A percentile compares a stretch with the other conserved stretches of the same genome.
These are phyloP conservation scores for Noctua pronuba DNA, from an alignment of 2,888 invertebrate species.

Conservation along the genomic window DNA sequence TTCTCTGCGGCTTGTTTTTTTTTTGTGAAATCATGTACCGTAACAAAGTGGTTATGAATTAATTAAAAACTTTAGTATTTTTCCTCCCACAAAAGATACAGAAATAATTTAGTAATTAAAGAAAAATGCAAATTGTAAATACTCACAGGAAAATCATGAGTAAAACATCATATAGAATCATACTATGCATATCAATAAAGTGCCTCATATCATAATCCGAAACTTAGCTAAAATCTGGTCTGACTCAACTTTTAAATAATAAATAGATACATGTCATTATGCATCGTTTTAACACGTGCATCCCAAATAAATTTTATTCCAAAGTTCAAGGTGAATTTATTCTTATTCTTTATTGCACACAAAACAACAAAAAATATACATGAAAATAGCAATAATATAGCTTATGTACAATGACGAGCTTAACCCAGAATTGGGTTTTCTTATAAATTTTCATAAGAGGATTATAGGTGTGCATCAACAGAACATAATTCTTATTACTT, in stretches of 20 bases:
- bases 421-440: no score
- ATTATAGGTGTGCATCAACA: no score
- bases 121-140: background rate
- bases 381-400: no score
- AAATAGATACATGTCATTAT: background rate
- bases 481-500: no score
- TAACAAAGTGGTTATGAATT: conserved; percentile 5
- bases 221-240: background rate
- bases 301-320: background rate
- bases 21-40: background rate
- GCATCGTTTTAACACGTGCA: background rate
- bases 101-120: background rate
- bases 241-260: background rate
- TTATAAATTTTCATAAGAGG: no score
- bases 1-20: background rate
- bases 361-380: no score
- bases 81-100: background rate
- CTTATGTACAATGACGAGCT: no score
- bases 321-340: background rate
- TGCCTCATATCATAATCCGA: background rate
- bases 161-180: background rate
- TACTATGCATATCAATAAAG: background rate
- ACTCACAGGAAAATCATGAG: background rate
- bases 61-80: conserved; percentile 1
- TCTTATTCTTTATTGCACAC: no score